A percentile compares a stretch with the other conserved stretches of the same genome.
These are phyloP conservation scores for Lithophane semibrunnea DNA, from an alignment of 2,888 invertebrate species.

Conservation along the genomic window DNA sequence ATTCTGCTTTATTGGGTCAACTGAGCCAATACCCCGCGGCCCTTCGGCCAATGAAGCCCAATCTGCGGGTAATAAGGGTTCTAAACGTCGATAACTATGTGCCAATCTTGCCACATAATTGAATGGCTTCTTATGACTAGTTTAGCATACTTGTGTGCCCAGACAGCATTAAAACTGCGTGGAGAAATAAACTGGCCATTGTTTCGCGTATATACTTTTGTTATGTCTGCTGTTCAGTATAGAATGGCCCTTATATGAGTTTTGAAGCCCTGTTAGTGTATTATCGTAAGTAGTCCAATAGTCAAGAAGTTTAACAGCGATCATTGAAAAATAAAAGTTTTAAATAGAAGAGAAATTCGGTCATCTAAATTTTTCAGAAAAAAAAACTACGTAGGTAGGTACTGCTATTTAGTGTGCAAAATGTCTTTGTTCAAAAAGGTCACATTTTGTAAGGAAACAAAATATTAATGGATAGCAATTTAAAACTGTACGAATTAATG, in stretches of 20 bases:
- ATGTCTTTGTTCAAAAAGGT: not conserved
- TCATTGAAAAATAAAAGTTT: not conserved
- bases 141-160: not conserved
- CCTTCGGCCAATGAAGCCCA: slow-evolving; percentile 26
- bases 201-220: not conserved
- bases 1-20: slow-evolving; percentile 41
- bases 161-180: not conserved
- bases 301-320: too few species aligned
- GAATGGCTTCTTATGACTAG: slow-evolving; percentile 12
- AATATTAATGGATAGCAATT: not conserved
- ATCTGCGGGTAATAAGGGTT: slow-evolving; percentile 22
- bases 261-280: not conserved
- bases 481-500: slow-evolving; percentile 2
- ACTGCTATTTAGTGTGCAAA: not conserved
- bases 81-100: slow-evolving; percentile 1
- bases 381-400: too few species aligned
- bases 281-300: too few species aligned
- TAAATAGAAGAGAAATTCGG: not conserved
- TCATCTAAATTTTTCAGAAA: too few species aligned
- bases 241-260: not conserved
- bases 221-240: not conserved
- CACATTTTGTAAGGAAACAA: not conserved
- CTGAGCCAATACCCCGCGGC: slow-evolving; percentile 15
- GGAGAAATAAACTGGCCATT: slow-evolving; percentile 10
- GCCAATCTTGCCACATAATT: not conserved